Conservation (phyloP, 2,888 invertebrate genomes). For the Metallyticus violacea region DNA sequence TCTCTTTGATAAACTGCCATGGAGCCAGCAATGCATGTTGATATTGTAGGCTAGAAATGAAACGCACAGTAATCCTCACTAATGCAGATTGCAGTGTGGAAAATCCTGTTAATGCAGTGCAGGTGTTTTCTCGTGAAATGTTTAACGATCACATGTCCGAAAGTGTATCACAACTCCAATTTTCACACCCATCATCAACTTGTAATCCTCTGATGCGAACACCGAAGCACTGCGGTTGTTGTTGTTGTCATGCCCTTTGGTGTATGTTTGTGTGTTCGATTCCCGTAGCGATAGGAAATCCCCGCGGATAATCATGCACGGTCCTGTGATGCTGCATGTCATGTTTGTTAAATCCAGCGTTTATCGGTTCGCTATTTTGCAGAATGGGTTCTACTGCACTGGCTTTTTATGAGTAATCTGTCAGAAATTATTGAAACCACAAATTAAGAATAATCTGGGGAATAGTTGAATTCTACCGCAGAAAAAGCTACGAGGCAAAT, state of each 20-base stretch:
- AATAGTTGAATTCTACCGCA: no score
- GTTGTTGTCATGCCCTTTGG: not conserved
- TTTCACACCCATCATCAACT: not conserved
- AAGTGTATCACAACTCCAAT: not conserved
- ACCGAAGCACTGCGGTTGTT: no score
- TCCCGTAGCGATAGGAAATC: not conserved
- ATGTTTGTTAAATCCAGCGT: not conserved
- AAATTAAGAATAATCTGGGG: no score
- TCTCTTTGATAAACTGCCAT: no score
- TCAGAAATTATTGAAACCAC: no score
- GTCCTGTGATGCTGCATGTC: no score
- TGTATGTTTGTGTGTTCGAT: not conserved
- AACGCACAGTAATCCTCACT: not conserved
- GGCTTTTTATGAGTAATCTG: not conserved
- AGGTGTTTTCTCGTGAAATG: not conserved
- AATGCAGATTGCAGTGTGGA: not conserved
- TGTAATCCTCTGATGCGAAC: not conserved
- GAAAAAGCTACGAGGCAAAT: no score
- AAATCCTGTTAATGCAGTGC: not conserved
- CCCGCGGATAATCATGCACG: not conserved
- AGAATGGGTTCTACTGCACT: not conserved
- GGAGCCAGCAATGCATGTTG: not conserved
- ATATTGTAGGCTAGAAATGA: no score
- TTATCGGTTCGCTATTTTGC: not conserved
- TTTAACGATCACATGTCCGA: not conserved